Conservation (phyloP, 2,888 invertebrate genomes). For the Scaptomyza reducta region DNA sequence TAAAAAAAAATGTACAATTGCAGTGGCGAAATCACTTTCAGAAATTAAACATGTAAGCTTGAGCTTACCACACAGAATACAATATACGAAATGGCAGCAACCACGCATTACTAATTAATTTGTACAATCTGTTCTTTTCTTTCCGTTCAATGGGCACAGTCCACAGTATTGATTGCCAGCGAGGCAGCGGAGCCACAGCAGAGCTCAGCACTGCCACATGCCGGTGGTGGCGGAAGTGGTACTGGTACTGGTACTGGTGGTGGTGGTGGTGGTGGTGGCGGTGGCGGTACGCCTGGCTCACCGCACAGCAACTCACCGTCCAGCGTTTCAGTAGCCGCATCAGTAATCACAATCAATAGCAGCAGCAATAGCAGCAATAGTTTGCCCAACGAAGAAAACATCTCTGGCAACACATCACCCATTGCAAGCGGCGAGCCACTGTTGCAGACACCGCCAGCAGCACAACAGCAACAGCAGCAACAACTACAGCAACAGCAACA, state of each 20-base stretch:
- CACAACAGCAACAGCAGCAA: slow-evolving; percentile 34
- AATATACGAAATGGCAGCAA: slow-evolving; percentile 1
- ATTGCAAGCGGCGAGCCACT: slow-evolving; percentile 70
- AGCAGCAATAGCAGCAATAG: slow-evolving; percentile 55
- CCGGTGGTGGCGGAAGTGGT: slow-evolving; percentile 44
- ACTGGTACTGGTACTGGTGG: slow-evolving; percentile 4
- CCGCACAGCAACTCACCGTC: slow-evolving; percentile 74
- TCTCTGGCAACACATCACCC: slow-evolving; percentile 72
- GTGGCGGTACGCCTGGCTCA: slow-evolving; percentile 65
- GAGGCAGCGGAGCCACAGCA: slow-evolving; percentile 85
- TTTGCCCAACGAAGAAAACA: slow-evolving; percentile 59
- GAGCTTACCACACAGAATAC: slow-evolving; percentile 10
- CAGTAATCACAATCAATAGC: slow-evolving; percentile 59
- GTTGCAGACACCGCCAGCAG: slow-evolving; percentile 67
- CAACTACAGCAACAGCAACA: slow-evolving; percentile 11
- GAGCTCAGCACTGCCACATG: slow-evolving; percentile 64
- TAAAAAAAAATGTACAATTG: neutral
- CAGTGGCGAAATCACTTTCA: neutral
- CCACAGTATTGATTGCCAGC: slow-evolving; percentile 85
- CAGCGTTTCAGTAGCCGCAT: slow-evolving; percentile 62
- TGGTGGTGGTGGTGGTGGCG: slow-evolving; percentile 32
- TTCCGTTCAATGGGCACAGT: slow-evolving; percentile 61
- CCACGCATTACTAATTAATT: slow-evolving; percentile 37
- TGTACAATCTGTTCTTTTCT: slow-evolving; percentile 39
- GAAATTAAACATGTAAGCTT: slow-evolving; percentile 1